These are phyloP conservation scores for Phalanger gymnotis DNA, from an alignment of 2,797 vertebrate species.

Conservation along the genomic window DNA sequence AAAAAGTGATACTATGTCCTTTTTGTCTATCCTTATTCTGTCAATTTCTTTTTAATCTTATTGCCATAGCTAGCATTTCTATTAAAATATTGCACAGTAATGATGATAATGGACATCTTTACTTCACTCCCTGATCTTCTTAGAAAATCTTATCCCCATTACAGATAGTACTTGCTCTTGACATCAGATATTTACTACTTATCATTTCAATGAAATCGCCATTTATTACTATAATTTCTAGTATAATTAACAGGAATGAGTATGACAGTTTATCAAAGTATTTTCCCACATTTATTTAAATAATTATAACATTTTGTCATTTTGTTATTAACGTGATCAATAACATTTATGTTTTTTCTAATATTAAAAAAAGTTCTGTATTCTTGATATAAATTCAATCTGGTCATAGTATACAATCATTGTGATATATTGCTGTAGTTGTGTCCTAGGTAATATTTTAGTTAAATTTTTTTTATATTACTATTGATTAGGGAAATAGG, in stretches of 20 bases:
- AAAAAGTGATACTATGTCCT: not conserved
- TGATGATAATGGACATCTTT: not conserved
- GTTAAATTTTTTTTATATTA: not conserved
- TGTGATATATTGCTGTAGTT: not conserved
- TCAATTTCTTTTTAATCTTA: not conserved
- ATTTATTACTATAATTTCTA: not conserved
- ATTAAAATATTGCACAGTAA: not conserved
- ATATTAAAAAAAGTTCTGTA: not conserved
- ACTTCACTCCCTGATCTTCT: not conserved
- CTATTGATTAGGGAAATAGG: not conserved
- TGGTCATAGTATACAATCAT: not conserved
- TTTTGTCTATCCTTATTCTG: not conserved
- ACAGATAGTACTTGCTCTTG: not conserved
- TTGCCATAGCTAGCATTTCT: not conserved
- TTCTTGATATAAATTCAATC: not conserved
- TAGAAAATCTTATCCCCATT: not conserved
- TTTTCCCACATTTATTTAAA: not conserved
- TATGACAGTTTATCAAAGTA: not conserved
- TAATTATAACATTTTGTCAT: not conserved
- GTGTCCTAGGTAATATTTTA: not conserved
- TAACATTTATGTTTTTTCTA: not conserved
- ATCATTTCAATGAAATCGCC: not conserved
- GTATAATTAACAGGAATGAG: not conserved
- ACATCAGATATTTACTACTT: not conserved
- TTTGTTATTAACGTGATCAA: not conserved